These are phyloP conservation scores for Papilio dardanus DNA, from an alignment of 1,140 invertebrate genomes.

Conservation along the genomic window DNA sequence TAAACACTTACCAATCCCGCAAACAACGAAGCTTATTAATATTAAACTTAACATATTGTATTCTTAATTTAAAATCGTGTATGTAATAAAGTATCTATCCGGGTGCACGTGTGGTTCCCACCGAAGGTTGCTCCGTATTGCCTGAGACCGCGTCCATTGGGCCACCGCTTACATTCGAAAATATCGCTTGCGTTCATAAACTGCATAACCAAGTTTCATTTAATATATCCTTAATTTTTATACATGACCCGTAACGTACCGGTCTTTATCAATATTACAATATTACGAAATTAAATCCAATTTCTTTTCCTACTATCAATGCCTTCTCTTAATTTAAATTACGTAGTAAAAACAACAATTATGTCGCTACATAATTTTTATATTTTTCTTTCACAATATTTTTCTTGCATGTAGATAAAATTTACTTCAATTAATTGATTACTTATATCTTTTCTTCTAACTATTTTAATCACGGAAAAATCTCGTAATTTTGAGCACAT, in stretches of 20 bases:
- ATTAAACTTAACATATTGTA: constrained; percentile 70
- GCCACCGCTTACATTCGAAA: constrained; percentile 53
- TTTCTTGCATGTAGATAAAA: too few relatives aligned
- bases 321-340: background rate
- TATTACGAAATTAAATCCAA: constrained; percentile 11
- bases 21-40: constrained; percentile 53
- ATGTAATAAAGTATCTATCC: constrained; percentile 41
- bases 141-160: constrained; percentile 48
- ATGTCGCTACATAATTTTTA: background rate
- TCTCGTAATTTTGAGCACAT: background rate
- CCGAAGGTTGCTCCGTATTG: constrained; percentile 74
- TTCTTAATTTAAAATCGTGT: constrained; percentile 39
- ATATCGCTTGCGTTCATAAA: constrained; percentile 47
- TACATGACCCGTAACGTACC: constrained; percentile 13
- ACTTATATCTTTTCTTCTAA: too few relatives aligned
- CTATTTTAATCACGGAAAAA: background rate
- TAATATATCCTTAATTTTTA: constrained; percentile 29
- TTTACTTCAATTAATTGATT: background rate
- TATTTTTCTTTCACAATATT: too few relatives aligned
- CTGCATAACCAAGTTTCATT: constrained; percentile 30
- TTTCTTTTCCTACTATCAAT: background rate
- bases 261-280: constrained; percentile 16
- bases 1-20: constrained; percentile 59
- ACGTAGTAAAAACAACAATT: background rate
- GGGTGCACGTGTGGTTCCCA: constrained; percentile 66